phyloP scores from a whole-genome alignment of 1,140 invertebrate genomes.

The Drepana arcuata region DNA sequence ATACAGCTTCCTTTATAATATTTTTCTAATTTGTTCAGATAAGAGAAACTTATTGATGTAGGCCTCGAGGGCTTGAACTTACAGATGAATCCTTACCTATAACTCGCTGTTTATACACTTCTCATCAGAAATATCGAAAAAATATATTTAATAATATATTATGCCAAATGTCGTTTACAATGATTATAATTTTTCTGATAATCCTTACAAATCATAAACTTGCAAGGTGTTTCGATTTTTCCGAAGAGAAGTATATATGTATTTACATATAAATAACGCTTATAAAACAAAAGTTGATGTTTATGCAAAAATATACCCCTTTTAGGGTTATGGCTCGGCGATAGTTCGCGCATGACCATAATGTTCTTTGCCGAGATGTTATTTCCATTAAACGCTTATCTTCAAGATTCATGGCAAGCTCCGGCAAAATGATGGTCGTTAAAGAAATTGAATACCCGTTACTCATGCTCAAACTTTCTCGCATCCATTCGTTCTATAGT shows the following conservation, averaged over 20 bases:
- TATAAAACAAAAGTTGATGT: constrained; percentile 17
- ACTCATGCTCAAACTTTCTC: constrained; percentile 24
- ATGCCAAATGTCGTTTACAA: neutral
- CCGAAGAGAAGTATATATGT: neutral
- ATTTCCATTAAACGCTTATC: constrained; percentile 53
- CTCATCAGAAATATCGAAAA: neutral
- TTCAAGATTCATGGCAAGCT: constrained; percentile 41
- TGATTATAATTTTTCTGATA: neutral
- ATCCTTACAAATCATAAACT: neutral
- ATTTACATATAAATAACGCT: constrained; percentile 4
- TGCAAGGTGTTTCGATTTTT: neutral
- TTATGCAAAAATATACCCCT: constrained; percentile 34
- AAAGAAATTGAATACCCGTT: constrained; percentile 50
- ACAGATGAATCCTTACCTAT: too few relatives aligned
- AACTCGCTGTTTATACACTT: too few relatives aligned
- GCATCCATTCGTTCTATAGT: constrained; percentile 12
- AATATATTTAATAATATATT: neutral
- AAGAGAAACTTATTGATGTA: too few relatives aligned
- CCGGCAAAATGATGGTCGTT: constrained; percentile 44
- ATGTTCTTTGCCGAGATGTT: constrained; percentile 32
- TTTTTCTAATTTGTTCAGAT: too few relatives aligned
- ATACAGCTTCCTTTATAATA: too few relatives aligned
- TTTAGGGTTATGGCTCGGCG: constrained; percentile 25
- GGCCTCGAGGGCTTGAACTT: too few relatives aligned
- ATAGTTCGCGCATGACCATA: constrained; percentile 45